Base-by-base conservation (phyloP, 2,888 invertebrate species). In the Adela reaumurella region DNA sequence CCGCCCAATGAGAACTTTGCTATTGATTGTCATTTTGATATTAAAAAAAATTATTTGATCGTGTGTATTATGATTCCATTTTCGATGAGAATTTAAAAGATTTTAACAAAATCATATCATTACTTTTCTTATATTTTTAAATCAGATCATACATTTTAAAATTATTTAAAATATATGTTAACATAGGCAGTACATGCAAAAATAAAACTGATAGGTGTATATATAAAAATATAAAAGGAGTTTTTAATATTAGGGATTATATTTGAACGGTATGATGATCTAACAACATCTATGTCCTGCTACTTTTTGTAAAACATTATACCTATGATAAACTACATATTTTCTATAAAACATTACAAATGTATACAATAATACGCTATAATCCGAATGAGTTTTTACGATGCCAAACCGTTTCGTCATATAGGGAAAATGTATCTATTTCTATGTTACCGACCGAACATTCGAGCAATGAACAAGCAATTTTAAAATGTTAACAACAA, bases 261-360 rank as follows among this genome's bases (percentile, higher is more conserved):
- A 35, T 35, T 24, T 14, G 8, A 8, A 11, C 24, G 24, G 24
- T 35, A 14, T 35, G 8, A 35, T 14, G 35, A 35, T 14, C 14
- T 35, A 35, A 35, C 35, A 35, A 35, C 14, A 3, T 35, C 64
- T 65, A 65, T 58, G 48, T 56, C 57, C 57, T 53, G 52, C 68
- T 69, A 70, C 17, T 3, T 17, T 17, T 10, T 8, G 17, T 29
- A 29, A 16, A 14, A 46, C 29, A 4, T 17, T 24, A 28, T 28
- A 46, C 28, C 10, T 29, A 5, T 29, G 14, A 24, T 3, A 10
- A 8, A 17, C 46, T 29, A 46, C 24, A 24, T 8, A 8, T 24
- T 24, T 35, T 14, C 35, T 46, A 46, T 71, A 74, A 74, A 74
- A 73, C 59, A 60, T 62, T 73, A 76, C 64, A 74, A 76, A 76